Evolutionary conservation across 1,140 invertebrate species (phyloP).

Genomic region (Cryptotermes secundus): DNA sequence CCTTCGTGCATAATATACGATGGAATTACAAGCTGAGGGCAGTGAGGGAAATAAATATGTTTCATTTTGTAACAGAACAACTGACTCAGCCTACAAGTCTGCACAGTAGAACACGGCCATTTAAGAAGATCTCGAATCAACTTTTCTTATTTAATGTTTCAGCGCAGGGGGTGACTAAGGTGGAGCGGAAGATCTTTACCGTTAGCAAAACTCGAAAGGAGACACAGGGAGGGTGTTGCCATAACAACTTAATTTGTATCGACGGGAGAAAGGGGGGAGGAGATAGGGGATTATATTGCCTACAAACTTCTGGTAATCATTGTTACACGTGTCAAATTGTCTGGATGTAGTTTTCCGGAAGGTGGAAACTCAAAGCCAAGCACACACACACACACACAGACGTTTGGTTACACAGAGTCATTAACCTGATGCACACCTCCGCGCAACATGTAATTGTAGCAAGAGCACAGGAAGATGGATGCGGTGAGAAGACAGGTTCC

Average conservation of each 20-base stretch:
- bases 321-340: background rate
- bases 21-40: no score
- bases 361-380: no score
- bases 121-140: background rate
- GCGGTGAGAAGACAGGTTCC: no score
- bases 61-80: no score
- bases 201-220: background rate
- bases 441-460: no score
- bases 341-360: background rate
- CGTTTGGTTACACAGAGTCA: no score
- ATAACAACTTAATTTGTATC: background rate
- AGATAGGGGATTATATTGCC: background rate
- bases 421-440: no score
- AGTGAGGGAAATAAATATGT: no score
- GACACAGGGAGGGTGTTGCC: conserved; percentile 1
- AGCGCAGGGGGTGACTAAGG: background rate
- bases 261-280: background rate
- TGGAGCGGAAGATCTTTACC: background rate
- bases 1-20: no score
- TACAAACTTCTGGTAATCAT: background rate
- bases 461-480: no score
- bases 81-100: no score
- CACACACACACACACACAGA: no score
- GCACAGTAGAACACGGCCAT: background rate
- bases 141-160: background rate